Evolutionary conservation across 1,140 invertebrate genomes (phyloP), one percentile per base, ranked within the genome.

Genomic region (Trichomalopsis sarcophagae): DNA sequence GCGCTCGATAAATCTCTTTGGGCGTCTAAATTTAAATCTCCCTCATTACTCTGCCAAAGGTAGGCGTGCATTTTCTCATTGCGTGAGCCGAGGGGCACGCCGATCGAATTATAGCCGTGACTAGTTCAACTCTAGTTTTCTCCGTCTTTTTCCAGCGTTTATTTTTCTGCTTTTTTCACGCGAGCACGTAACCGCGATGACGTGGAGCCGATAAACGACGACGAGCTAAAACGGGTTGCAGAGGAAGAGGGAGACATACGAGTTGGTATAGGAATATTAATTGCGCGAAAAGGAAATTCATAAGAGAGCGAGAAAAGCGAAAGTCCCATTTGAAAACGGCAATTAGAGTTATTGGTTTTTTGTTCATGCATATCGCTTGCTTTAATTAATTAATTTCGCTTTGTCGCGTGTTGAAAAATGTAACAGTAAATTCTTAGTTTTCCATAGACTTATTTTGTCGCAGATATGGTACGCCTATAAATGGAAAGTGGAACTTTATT

Each of bases 21-120:
- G 50, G 11, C n/a, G 73, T 71, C 80, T 71, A 82, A 82, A 82
- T 82, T 82, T 74, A 73, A 82, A 73, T 82, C 69, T 55, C 27
- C 23, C 27, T 82, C 69, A 30, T 73, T 82, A 82, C 36, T 73
- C 47, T 81, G 7, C 33, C 27, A 9, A 73, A 44, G n/a, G 68
- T 82, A n/a, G 36, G 47, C 9, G 69, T 82, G 30, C 36, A 23
- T 73, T 36, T 68, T 47, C 40, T 21, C 40, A 27, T 74, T 62
- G 68, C 79, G 79, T 71, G 66, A 81, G 79, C 17, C 14, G 9
- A 30, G 79, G 33, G 40, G 27, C 55, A 44, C 55, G 23, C 30
- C 40, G 68, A 81, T 81, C 79, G 40, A 82, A 73, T 82, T 82
- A 62, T 21, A 62, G 14, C 21, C 17, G 17, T 17, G 17, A 62